Conservation (phyloP, 92 coral and sea anemone genomes). For the Pocillopora grandis region DNA sequence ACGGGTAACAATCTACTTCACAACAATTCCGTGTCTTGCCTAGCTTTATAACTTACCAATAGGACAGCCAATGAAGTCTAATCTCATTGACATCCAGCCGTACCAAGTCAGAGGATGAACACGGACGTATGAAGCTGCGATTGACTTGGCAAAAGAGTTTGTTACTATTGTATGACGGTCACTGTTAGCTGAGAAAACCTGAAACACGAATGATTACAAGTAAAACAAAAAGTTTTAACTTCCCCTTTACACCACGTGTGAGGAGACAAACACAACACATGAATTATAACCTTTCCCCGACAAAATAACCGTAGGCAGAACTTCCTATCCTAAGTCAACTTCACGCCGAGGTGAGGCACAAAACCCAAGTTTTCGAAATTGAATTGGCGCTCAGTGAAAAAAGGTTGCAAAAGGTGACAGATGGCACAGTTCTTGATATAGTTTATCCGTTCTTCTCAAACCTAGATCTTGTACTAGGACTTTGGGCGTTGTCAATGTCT, state of each 20-base stretch:
- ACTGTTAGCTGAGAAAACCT: slow-evolving; percentile 82
- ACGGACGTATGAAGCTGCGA: slow-evolving; percentile 83
- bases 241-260: background rate
- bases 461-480: no score
- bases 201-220: background rate
- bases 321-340: no score
- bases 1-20: no score
- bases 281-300: background rate
- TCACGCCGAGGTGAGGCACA: no score
- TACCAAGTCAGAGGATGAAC: slow-evolving; percentile 80
- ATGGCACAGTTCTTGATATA: no score
- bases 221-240: background rate
- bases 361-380: no score
- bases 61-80: slow-evolving; percentile 81
- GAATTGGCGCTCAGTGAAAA: no score
- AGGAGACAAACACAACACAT: background rate
- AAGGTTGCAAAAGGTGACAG: no score
- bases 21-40: background rate
- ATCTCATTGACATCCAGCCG: slow-evolving; percentile 79
- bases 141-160: slow-evolving; percentile 66
- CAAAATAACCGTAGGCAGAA: no score
- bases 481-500: no score
- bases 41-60: slow-evolving; percentile 58
- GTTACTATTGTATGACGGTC: slow-evolving; percentile 68
- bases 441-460: no score